Base-by-base conservation (phyloP, 1,140 invertebrate genomes). In the Agrypnia vestita region DNA sequence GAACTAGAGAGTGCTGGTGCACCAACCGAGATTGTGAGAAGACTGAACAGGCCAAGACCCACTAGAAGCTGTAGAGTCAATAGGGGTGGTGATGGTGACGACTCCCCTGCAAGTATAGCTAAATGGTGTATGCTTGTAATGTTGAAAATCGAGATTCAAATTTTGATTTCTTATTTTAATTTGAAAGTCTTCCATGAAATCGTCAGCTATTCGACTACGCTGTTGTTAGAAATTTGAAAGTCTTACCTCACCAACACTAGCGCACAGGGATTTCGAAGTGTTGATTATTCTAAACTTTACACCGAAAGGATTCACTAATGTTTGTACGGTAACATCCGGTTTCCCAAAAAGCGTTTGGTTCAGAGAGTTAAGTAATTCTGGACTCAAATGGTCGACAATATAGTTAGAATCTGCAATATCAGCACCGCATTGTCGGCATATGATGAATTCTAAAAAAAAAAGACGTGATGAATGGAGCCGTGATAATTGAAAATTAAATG, bases 401-500 rank as follows among this genome's bases (percentile, higher is more conserved):
- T 90, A 88, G 84, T 86, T 82, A 21, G 89, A 87, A 84, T 90
- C 89, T 1, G 87, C 90, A 71, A 91, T 83, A 80, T 91, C 90
- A 80, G 86, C 86, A 12, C 90, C 90, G 82, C 90, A 91, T 85
- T 89, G 86, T 55, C 90, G 86, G 82, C 90, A 91, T 9, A 91
- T 80, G 64, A 91, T 84, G 73, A 88, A 84, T 83, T 90, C 90
- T 89, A 84, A 81, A 88, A 83, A 47, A 61, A 86, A 74, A 62
- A 59, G 74, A 75, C 19, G 64, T 35, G 25, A 35, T n/a, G n/a
- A n/a, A n/a, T n/a, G 6, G 25, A 35, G 25, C 25, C 25, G 6
- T 35, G 25, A 77, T 47, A 6, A n/a, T n/a, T 43, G 35, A 21
- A 55, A 43, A 76, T 15, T 11, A 46, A 17, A 69, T 17, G 59